Percentiles rank a stretch among this genome's conserved stretches.
These are phyloP conservation scores for Mythimna pallens DNA, from an alignment of 2,888 invertebrate genomes.

Conservation along the genomic window DNA sequence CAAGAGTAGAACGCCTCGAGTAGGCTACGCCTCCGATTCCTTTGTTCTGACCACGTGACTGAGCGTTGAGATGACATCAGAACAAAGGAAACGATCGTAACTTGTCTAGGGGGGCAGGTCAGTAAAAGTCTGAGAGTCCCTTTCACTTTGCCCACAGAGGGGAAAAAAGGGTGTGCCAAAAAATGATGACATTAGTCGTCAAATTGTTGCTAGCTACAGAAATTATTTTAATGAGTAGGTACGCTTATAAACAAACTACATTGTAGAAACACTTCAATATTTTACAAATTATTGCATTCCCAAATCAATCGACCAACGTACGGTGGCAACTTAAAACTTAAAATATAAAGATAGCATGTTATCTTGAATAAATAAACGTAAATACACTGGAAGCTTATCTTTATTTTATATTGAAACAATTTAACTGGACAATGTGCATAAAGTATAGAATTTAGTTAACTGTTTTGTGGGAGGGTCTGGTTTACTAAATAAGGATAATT, in stretches of 20 bases:
- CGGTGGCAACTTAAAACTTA: conserved; percentile 5
- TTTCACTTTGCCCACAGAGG: too few relatives aligned
- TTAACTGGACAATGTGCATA: conserved; percentile 36
- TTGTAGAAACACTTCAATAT: background rate
- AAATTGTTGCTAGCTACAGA: too few relatives aligned
- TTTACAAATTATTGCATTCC: conserved; percentile 2
- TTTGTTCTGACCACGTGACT: too few relatives aligned
- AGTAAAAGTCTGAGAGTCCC: too few relatives aligned
- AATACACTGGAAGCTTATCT: conserved; percentile 44
- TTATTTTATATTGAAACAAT: conserved; percentile 39
- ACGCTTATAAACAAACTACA: background rate
- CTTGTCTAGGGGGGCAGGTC: too few relatives aligned
- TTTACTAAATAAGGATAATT: conserved; percentile 48
- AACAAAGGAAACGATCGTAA: too few relatives aligned
- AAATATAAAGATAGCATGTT: conserved; percentile 29
- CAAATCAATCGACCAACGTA: conserved; percentile 21
- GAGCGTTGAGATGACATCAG: too few relatives aligned
- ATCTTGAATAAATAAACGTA: conserved; percentile 44
- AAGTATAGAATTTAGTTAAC: conserved; percentile 42
- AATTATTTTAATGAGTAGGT: background rate
- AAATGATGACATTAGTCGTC: background rate
- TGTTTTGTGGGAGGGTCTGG: conserved; percentile 24
- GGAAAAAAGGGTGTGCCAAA: background rate
- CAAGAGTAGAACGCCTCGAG: too few relatives aligned
- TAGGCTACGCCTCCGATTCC: too few relatives aligned